phyloP scores from a whole-genome alignment of 2,888 invertebrate genomes.

The Dione vanillae region DNA sequence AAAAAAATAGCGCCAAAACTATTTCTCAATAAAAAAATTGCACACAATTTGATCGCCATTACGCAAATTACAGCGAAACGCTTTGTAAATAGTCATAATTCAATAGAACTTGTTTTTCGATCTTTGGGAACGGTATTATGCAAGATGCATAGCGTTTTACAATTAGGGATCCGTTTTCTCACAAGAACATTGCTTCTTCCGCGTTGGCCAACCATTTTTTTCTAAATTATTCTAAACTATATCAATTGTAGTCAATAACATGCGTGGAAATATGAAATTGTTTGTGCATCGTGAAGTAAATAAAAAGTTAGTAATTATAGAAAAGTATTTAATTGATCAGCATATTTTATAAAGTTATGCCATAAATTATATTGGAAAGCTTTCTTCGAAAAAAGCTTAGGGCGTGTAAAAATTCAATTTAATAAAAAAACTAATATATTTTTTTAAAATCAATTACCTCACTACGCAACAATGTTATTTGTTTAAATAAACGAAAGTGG shows the following conservation, averaged over 20 bases:
- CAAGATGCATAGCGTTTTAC: slow-evolving; percentile 2
- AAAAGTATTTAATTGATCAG: neutral
- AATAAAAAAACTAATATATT: too few species aligned
- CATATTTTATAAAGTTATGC: neutral
- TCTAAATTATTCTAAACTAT: slow-evolving; percentile 8
- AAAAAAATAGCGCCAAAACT: neutral
- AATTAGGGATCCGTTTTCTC: slow-evolving; percentile 25
- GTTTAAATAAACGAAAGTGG: too few species aligned
- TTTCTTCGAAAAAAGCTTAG: neutral
- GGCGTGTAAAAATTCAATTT: too few species aligned
- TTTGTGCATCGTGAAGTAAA: neutral
- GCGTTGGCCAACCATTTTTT: slow-evolving; percentile 42
- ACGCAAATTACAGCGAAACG: slow-evolving; percentile 22
- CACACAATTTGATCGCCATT: slow-evolving; percentile 14
- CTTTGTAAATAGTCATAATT: slow-evolving; percentile 19
- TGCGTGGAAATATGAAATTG: slow-evolving; percentile 25
- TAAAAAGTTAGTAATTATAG: neutral
- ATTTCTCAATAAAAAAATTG: slow-evolving; percentile 19
- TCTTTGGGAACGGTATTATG: slow-evolving; percentile 24
- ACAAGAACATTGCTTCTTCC: slow-evolving; percentile 37
- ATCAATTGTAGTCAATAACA: slow-evolving; percentile 42
- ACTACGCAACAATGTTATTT: too few species aligned
- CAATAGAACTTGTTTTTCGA: slow-evolving; percentile 22
- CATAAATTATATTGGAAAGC: neutral
- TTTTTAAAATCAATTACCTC: too few species aligned